Evolutionary conservation across 1,140 invertebrate species (phyloP).

Genomic region (Camponotus vicinus): DNA sequence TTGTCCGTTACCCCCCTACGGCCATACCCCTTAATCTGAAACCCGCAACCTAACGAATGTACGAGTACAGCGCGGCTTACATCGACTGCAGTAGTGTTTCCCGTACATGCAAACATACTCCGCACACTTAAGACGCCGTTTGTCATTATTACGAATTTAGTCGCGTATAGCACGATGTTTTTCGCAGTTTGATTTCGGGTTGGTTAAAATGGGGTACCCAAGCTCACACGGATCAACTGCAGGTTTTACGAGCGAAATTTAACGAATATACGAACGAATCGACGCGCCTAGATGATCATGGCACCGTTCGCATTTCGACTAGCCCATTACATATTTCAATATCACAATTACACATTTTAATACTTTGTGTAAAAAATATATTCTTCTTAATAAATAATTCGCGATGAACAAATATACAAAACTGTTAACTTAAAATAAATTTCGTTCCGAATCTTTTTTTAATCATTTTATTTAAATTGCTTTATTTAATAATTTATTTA

Average conservation of each 20-base stretch:
- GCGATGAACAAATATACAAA: neutral
- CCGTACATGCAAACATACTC: slow-evolving; percentile 60
- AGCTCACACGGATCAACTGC: slow-evolving; percentile 38
- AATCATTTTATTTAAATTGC: neutral
- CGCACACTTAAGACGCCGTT: slow-evolving; percentile 71
- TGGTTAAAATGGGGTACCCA: slow-evolving; percentile 38
- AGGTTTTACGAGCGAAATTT: slow-evolving; percentile 37
- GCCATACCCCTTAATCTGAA: slow-evolving; percentile 79
- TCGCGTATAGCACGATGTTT: slow-evolving; percentile 31
- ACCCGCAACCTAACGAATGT: slow-evolving; percentile 80
- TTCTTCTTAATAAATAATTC: slow-evolving; percentile 1
- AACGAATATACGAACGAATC: slow-evolving; percentile 41
- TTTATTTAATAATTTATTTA: slow-evolving; percentile 4
- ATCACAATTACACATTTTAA: slow-evolving; percentile 23
- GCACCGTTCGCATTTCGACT: neutral
- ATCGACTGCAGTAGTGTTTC: slow-evolving; percentile 65
- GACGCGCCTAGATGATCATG: slow-evolving; percentile 34
- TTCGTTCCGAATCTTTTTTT: neutral
- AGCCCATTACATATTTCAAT: slow-evolving; percentile 22
- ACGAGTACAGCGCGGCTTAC: slow-evolving; percentile 76
- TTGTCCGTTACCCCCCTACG: slow-evolving; percentile 65
- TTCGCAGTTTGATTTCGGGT: slow-evolving; percentile 49
- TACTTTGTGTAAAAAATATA: slow-evolving; percentile 12
- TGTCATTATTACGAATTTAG: slow-evolving; percentile 71
- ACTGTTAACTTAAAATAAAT: neutral